phyloP scores from a whole-genome alignment of 2,888 invertebrate species.

The Perdita meconis region DNA sequence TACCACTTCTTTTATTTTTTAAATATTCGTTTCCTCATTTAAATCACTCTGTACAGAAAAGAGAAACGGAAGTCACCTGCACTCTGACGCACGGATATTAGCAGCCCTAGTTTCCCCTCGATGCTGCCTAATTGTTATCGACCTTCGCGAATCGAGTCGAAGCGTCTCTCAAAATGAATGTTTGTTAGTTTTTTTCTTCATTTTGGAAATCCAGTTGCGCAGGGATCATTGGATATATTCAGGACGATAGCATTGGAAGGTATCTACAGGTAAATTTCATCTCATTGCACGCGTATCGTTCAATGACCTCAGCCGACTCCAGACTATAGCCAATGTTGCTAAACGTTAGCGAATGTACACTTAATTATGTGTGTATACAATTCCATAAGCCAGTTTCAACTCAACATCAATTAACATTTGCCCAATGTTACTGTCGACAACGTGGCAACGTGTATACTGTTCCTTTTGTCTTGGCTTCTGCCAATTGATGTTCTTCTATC shows the following conservation, averaged over 20 bases:
- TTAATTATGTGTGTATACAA: no score
- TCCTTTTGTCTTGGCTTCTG: no score
- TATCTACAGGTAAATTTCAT: not conserved
- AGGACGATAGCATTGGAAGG: conserved; percentile 20
- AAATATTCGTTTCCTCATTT: not conserved
- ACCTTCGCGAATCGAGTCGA: conserved; percentile 33
- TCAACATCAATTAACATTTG: no score
- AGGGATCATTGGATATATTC: conserved; percentile 2
- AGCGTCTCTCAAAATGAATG: conserved; percentile 3
- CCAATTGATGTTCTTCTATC: no score
- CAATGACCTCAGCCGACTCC: not conserved
- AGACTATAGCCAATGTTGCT: no score
- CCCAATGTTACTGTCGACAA: no score
- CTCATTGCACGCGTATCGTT: conserved; percentile 1
- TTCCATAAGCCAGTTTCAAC: no score
- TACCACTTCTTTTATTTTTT: not conserved
- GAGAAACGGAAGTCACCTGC: conserved; percentile 21
- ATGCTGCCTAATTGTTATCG: conserved; percentile 17
- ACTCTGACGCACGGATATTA: conserved; percentile 41
- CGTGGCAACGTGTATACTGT: no score
- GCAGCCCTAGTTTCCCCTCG: conserved; percentile 47
- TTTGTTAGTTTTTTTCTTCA: conserved; percentile 8
- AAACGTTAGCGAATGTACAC: no score
- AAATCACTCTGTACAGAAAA: not conserved
- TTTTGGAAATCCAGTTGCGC: not conserved